Evolutionary conservation across 2,888 invertebrate species (phyloP).

Genomic region (Papilio gigon): DNA sequence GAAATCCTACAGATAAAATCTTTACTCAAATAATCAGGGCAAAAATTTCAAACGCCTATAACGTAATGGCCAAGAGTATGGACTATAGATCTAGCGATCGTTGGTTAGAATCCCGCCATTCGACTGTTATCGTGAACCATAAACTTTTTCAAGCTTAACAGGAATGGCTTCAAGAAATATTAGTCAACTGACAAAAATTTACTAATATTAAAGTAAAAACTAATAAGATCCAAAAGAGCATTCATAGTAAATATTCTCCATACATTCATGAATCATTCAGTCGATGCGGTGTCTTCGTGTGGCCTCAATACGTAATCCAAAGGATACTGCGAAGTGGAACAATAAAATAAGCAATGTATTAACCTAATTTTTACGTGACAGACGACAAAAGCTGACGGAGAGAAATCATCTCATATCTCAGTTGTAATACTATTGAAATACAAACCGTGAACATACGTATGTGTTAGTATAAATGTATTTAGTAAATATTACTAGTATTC

Average conservation of each 20-base stretch:
- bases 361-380: constrained; percentile 29
- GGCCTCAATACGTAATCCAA: constrained; percentile 11
- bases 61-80: too few species aligned
- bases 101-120: too few species aligned
- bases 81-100: too few species aligned
- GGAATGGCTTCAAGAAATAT: too few species aligned
- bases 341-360: constrained; percentile 29
- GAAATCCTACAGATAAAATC: constrained; percentile 58
- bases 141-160: too few species aligned
- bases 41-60: too few species aligned
- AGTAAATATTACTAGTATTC: too few species aligned
- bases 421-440: background rate
- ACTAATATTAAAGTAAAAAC: too few species aligned
- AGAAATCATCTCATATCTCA: background rate
- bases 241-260: constrained; percentile 34
- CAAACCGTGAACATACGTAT: too few species aligned
- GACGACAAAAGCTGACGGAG: background rate
- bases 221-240: constrained; percentile 39
- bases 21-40: constrained; percentile 44
- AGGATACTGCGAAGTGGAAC: background rate
- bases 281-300: constrained; percentile 19
- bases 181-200: too few species aligned
- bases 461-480: too few species aligned
- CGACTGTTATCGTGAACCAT: too few species aligned
- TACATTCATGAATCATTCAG: constrained; percentile 38